Base-by-base conservation (phyloP, 2,888 invertebrate species). In the Cataglyphis albicans region DNA sequence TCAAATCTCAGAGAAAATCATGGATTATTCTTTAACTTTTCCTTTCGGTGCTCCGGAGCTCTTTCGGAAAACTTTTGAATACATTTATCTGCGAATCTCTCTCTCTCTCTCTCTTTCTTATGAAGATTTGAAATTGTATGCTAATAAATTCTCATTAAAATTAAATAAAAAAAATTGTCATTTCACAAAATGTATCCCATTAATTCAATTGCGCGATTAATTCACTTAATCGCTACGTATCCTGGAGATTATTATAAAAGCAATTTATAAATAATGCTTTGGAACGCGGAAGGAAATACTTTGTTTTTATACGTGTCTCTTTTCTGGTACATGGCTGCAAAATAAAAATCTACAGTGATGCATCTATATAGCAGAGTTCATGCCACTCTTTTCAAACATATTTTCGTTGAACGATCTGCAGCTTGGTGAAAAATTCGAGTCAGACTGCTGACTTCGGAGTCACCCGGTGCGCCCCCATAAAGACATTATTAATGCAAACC, bases 401-500 rank as follows among this genome's bases (percentile, higher is more conserved):
- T 59, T 84, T 78, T 74, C 57, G 75, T 76, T 63, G 72, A 68
- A 68, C 52, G 57, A n/a, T 29, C 64, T 41, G 61, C 25, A 55
- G 61, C 83, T 70, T 76, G 70, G 73, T 84, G 86, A 89, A 90
- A 90, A 87, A 90, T 89, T 89, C 90, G 90, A 85, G 81, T 81
- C 63, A 44, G 81, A 82, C 83, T 82, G 78, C 87, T 81, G 86
- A 89, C 89, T 87, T 88, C 82, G 84, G 81, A 84, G 88, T 88
- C 83, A 89, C 86, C 86, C 86, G 85, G 82, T 86, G 84, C 81
- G 76, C 86, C 89, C 52, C 88, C 89, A 91, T 90, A 91, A 91
- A 90, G 87, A 82, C 86, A 92, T 93, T 92, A 93, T 92, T 93
- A 93, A 93, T 93, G 92, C 92, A 92, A 89, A 87, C 88, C 91